Evolutionary conservation across 2,888 invertebrate genomes (phyloP), one percentile per base, ranked within the genome.

Genomic region (Drosophila conformis): DNA sequence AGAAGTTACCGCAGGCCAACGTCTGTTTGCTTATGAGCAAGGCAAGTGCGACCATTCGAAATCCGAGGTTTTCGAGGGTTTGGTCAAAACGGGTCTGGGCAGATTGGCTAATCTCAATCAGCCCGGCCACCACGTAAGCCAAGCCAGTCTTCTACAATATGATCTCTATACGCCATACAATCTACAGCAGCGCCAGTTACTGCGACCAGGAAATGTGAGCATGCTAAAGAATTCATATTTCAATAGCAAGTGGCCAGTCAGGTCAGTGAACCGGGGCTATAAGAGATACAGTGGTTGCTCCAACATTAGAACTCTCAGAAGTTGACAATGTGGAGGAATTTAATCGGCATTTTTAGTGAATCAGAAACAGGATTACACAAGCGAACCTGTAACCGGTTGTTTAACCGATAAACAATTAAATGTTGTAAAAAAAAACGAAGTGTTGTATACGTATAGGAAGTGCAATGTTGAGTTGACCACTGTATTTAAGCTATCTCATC

Each of bases 181-280:
- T 82, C 82, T 84, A 0, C 66, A 85, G 11, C 51, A 81, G 48
- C 78, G 87, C 0, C 91, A 92, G 54, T 31, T 80, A 2, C 56
- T 92, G 25, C 70, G 69, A 3, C 65, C 83, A 1, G 91, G 90
- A 3, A 87, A 91, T 72, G n/a, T 78, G 6, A 67, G 61, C 7
- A 49, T 63, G 54, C 72, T 92, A 3, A 78, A 64, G 58, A 78
- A 69, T 1, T 92, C 92, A 0, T 69, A 88, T 59, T 92, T 92
- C 49, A 92, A 91, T 82, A 63, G 83, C 36, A 86, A 87, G 18
- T 91, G 92, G 92, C 92, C 92, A 46, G 83, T 91, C 25, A 88
- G 92, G 91, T 91, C 59, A 65, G 76, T 90, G 59, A 49, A 68
- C 27, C 8, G 1, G 13, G 11, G 7, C 7, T 21, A 46, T 46